phyloP scores from a whole-genome alignment of 2,113 vertebrate genomes.

The Zingel zingel region DNA sequence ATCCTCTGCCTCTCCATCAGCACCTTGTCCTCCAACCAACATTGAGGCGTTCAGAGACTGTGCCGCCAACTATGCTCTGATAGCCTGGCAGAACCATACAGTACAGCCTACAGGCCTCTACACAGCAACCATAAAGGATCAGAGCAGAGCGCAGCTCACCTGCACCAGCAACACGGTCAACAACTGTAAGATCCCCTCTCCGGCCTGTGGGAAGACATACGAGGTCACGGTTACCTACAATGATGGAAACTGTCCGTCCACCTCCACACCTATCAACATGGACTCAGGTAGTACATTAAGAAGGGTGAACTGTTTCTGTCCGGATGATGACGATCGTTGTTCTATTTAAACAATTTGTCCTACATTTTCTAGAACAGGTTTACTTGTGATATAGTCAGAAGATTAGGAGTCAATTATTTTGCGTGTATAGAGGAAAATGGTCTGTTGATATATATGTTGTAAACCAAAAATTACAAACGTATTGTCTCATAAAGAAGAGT shows the following conservation, averaged over 20 bases:
- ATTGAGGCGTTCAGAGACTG: conserved; percentile 71
- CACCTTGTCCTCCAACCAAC: conserved; percentile 76
- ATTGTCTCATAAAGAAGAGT: too few relatives aligned
- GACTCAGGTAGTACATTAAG: conserved; percentile 68
- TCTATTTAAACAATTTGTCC: too few relatives aligned
- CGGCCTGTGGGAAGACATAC: conserved; percentile 77
- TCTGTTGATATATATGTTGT: too few relatives aligned
- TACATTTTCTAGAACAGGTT: too few relatives aligned
- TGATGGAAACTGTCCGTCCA: conserved; percentile 69
- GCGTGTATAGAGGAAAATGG: too few relatives aligned
- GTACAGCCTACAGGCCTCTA: conserved; percentile 59
- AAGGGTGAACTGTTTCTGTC: not conserved
- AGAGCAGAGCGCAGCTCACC: conserved; percentile 46
- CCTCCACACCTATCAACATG: conserved; percentile 69
- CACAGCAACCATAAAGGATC: conserved; percentile 66
- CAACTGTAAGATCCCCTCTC: conserved; percentile 67
- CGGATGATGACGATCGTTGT: too few relatives aligned
- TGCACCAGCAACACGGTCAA: conserved; percentile 74
- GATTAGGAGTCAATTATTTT: too few relatives aligned
- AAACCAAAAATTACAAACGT: too few relatives aligned
- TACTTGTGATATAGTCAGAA: too few relatives aligned
- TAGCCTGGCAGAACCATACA: conserved; percentile 77
- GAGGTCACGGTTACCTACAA: conserved; percentile 64
- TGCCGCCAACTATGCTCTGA: conserved; percentile 57
- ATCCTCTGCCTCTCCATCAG: conserved; percentile 57